phyloP scores from a whole-genome alignment of 1,140 invertebrate species.

The Magallana ariakensis region DNA sequence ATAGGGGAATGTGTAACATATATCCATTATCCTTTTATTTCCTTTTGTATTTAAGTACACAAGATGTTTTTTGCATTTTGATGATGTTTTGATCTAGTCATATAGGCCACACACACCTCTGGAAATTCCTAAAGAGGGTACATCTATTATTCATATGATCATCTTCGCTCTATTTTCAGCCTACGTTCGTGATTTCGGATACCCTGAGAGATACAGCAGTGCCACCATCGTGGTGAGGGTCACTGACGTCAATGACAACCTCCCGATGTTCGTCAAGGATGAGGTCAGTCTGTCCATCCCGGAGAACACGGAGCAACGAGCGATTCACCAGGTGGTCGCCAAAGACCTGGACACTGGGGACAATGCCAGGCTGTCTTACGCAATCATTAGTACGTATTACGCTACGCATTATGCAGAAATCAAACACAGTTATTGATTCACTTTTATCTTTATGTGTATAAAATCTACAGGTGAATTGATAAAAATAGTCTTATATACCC shows the following conservation, averaged over 20 bases:
- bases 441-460: neutral
- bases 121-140: neutral
- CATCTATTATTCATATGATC: neutral
- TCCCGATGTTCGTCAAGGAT: slow-evolving; percentile 63
- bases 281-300: slow-evolving; percentile 62
- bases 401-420: neutral
- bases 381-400: slow-evolving; percentile 89
- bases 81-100: neutral
- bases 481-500: slow-evolving; percentile 6
- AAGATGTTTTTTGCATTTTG: neutral
- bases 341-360: slow-evolving; percentile 91
- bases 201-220: slow-evolving; percentile 73
- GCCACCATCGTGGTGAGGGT: slow-evolving; percentile 67
- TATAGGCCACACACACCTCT: neutral
- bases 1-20: too few species aligned
- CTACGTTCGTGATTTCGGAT: slow-evolving; percentile 75
- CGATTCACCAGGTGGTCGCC: slow-evolving; percentile 82
- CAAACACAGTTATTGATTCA: neutral
- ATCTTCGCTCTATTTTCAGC: slow-evolving; percentile 63
- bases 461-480: slow-evolving; percentile 1
- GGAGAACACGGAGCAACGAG: slow-evolving; percentile 83
- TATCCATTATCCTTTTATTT: too few species aligned
- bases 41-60: neutral
- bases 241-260: slow-evolving; percentile 70
- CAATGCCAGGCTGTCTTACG: slow-evolving; percentile 92